Evolutionary conservation across 2,888 invertebrate genomes (phyloP), one percentile per base, ranked within the genome.

Genomic region (Ornithoptera priamus): DNA sequence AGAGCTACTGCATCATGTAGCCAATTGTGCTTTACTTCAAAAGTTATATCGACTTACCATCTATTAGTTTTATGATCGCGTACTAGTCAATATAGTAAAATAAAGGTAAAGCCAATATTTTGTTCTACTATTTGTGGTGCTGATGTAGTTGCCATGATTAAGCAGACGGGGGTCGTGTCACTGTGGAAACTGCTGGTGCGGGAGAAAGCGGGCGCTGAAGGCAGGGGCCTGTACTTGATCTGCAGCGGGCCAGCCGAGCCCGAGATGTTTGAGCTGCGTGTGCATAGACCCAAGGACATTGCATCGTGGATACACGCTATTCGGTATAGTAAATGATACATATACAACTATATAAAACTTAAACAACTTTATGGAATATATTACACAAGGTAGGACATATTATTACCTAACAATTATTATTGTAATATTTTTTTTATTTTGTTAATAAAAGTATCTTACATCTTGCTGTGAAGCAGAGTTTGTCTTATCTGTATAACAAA

Each of bases 191-290:
- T 99, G 67, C 92, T 99, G 69, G 98, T 99, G 10, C 94, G 99
- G 22, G 98, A 99, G 87, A 99, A 99, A 85, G 98, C 98, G 0
- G 98, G 98, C 67, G 96, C 97, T 69, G 97, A 97, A 80, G 95
- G 96, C n/a, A 94, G 97, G 5, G 97, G 98, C 0, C 95, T 99
- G 80, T 99, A 98, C 90, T 94, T 99, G 68, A 98, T 99, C 78
- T 97, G 97, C 75, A 97, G 97, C 76, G 97, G 97, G 81, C 97
- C 97, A 7, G 94, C 95, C 6, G 97, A 97, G 82, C 98, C 98
- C 0, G 99, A 99, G 93, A 99, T 99, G 98, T 99, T 98, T 84
- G 99, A 99, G 84, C 92, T 99, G 67, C 95, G 98, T 81, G 95
- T 96, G 39, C 97, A 97, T 80, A 95, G 96, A 74, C 97, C 97